Evolutionary conservation across 2,113 vertebrate genomes (phyloP), one percentile per base, ranked within the genome.

Genomic region (Globicephala melas): DNA sequence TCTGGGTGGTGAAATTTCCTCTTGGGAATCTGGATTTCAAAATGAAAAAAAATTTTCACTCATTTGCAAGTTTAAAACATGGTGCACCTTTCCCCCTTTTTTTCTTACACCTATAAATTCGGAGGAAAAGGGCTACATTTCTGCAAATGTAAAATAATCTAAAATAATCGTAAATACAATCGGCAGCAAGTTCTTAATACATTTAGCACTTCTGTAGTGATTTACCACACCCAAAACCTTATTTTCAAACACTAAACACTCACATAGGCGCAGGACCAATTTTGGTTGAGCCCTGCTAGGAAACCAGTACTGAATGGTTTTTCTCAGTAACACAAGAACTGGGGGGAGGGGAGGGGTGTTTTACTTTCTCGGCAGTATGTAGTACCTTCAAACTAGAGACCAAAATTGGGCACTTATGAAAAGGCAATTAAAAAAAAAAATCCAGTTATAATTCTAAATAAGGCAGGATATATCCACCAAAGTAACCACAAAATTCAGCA

Each of bases 121-220:
- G 33, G 89, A 97, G 89, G 67, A 94, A 91, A 96, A 96, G 92
- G 83, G 89, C 97, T 97, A 97, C 96, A 96, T 94, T 97, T 97
- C 74, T 96, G 94, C 94, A 97, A 95, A 97, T 36, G 88, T 85
- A 81, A 97, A 97, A 58, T 94, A 94, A 95, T 63, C 36, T 89
- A 88, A 97, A 97, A 50, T 94, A 92, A 95, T 68, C 17, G n/a
- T 89, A 93, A 97, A 97, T 95, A 98, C 97, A 97, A 93, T 95
- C 36, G 67, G 97, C 95, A 97, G 91, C 89, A 81, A 96, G 86
- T 95, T 98, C 91, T 96, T 83, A 97, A 97, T 95, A 97, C 96
- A 98, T 95, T 96, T 96, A 98, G 96, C 95, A 96, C 96, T 97
- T 97, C 68, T 28, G 84, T 88, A 97, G 96, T 96, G 93, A 95